These are phyloP conservation scores for Argynnis bischoffii DNA, from an alignment of 2,888 invertebrate genomes.

Conservation along the genomic window DNA sequence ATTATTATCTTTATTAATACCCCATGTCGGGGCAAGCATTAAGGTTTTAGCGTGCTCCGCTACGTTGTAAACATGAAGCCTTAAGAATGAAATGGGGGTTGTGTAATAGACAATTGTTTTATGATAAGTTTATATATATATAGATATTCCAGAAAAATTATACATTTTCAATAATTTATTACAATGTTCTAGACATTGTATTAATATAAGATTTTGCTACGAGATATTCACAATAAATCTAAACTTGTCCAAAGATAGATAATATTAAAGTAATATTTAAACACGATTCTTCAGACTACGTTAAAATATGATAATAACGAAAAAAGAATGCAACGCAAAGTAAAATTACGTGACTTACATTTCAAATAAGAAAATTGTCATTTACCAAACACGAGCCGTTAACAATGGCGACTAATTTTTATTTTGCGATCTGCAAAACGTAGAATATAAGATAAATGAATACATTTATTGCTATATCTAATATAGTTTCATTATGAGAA, in stretches of 20 bases:
- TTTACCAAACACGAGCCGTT: not conserved
- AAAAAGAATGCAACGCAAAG: slow-evolving; percentile 23
- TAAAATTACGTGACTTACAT: slow-evolving; percentile 57
- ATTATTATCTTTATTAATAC: slow-evolving; percentile 60
- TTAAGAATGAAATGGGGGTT: not conserved
- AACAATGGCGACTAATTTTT: slow-evolving; percentile 14
- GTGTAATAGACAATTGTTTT: too few relatives aligned
- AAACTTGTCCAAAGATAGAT: too few relatives aligned
- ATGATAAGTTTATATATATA: too few relatives aligned
- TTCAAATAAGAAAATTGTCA: slow-evolving; percentile 31
- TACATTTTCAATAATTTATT: not conserved
- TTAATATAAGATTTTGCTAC: too few relatives aligned
- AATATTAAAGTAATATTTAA: too few relatives aligned
- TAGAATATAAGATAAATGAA: not conserved
- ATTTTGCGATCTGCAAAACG: not conserved
- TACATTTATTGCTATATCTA: slow-evolving; percentile 36
- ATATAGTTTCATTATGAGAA: slow-evolving; percentile 38
- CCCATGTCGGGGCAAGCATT: slow-evolving; percentile 37
- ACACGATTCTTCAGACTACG: too few relatives aligned
- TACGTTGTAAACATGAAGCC: slow-evolving; percentile 20
- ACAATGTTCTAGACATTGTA: not conserved
- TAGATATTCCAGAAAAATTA: not conserved
- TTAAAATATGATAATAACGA: slow-evolving; percentile 21
- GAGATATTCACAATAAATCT: too few relatives aligned
- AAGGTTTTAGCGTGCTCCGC: slow-evolving; percentile 38